phyloP scores from a whole-genome alignment of 2,888 invertebrate genomes.

The Chorisops tibialis region DNA sequence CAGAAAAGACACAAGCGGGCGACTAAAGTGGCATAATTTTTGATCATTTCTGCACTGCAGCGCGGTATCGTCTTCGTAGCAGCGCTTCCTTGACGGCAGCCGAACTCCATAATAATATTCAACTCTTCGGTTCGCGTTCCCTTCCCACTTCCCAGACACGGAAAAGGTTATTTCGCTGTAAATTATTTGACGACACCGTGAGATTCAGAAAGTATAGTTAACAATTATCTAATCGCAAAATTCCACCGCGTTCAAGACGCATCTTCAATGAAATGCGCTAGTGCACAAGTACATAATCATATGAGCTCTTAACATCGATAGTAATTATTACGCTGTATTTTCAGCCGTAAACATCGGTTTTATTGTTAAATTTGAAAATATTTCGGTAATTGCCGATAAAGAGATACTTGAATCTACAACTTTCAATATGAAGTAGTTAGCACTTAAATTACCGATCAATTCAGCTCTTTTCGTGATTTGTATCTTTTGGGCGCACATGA shows the following conservation, averaged over 20 bases:
- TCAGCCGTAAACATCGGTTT: too few species aligned
- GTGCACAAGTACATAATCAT: too few species aligned
- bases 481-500: too few species aligned
- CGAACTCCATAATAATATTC: too few species aligned
- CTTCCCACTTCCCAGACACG: neutral
- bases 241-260: slow-evolving; percentile 8
- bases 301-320: too few species aligned
- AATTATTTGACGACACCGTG: slow-evolving; percentile 21
- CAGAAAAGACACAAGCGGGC: neutral
- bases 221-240: slow-evolving; percentile 17
- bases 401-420: too few species aligned
- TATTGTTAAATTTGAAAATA: too few species aligned
- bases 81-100: slow-evolving; percentile 6
- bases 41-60: slow-evolving; percentile 7
- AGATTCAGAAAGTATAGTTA: slow-evolving; percentile 11
- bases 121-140: neutral
- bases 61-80: slow-evolving; percentile 9
- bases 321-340: too few species aligned
- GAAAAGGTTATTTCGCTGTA: slow-evolving; percentile 15
- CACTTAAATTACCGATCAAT: too few species aligned
- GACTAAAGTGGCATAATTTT: slow-evolving; percentile 2
- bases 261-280: neutral
- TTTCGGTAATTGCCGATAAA: too few species aligned
- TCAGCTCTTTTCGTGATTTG: too few species aligned
- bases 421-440: too few species aligned